Conservation (phyloP, 2,113 vertebrate species). For the Clarias gariepinus region DNA sequence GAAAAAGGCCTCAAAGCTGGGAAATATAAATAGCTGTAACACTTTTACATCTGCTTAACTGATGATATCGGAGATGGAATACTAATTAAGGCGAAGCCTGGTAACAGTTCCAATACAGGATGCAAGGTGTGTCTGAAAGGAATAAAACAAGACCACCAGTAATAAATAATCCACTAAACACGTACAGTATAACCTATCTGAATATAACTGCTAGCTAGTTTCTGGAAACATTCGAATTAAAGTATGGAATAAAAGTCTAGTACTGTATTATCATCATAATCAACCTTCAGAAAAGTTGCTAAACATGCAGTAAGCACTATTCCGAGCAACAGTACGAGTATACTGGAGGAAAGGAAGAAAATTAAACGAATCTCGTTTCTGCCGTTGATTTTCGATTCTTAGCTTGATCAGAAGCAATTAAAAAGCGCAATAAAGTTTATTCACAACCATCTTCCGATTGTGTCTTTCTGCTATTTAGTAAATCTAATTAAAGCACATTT, state of each 20-base stretch:
- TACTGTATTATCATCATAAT: too few species aligned
- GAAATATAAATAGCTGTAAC: conserved; percentile 20
- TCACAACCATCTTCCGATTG: too few species aligned
- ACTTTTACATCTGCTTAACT: conserved; percentile 4
- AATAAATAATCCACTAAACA: conserved; percentile 29
- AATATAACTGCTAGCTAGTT: neutral
- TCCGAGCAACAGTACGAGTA: neutral
- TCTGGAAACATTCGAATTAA: neutral
- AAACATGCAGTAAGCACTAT: neutral
- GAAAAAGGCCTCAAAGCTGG: conserved; percentile 29
- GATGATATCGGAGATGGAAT: neutral
- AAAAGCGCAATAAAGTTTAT: neutral
- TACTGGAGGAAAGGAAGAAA: neutral
- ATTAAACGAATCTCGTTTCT: neutral
- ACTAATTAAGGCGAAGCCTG: conserved; percentile 16
- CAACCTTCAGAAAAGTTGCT: neutral
- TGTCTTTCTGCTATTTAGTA: neutral
- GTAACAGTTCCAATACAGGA: conserved; percentile 18
- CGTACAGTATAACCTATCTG: neutral
- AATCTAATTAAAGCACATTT: neutral
- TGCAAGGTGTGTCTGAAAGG: neutral
- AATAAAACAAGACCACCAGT: conserved; percentile 23
- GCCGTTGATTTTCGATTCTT: neutral
- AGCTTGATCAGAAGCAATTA: neutral
- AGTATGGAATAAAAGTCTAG: neutral